These are phyloP conservation scores for Halotydeus destructor DNA, from an alignment of 1,140 invertebrate species.

Conservation along the genomic window DNA sequence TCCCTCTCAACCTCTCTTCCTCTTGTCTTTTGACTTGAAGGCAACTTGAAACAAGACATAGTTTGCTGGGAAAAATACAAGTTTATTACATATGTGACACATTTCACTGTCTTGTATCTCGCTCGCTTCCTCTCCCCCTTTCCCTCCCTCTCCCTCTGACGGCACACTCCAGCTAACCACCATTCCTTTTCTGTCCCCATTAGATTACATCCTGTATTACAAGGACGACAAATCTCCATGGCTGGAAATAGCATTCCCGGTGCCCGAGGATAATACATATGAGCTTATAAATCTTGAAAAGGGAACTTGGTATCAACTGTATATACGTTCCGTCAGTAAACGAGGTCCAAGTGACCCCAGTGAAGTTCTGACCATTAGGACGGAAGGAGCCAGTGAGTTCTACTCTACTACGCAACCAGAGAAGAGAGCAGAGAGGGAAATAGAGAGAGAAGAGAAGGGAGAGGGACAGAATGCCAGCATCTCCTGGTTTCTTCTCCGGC, in stretches of 20 bases:
- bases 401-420: not conserved
- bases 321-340: conserved; percentile 15
- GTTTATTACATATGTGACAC: too few relatives aligned
- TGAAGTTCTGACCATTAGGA: conserved; percentile 16
- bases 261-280: conserved; percentile 13
- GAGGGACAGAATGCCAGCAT: too few relatives aligned
- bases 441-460: too few relatives aligned
- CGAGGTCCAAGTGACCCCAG: conserved; percentile 17
- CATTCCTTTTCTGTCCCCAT: not conserved
- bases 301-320: conserved; percentile 18
- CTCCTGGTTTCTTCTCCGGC: too few relatives aligned
- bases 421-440: not conserved
- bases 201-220: conserved; percentile 18
- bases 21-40: too few relatives aligned
- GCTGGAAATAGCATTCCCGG: conserved; percentile 17
- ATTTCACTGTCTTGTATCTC: too few relatives aligned
- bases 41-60: too few relatives aligned
- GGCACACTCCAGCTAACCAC: not conserved
- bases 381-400: conserved; percentile 18
- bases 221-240: conserved; percentile 17
- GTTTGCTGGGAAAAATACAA: too few relatives aligned
- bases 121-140: too few relatives aligned
- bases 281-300: conserved; percentile 13
- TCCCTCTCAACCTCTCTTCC: too few relatives aligned
- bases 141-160: too few relatives aligned